A percentile compares a stretch with the other conserved stretches of the same genome.
Evolutionary conservation across 2,797 vertebrate species (phyloP).

Genomic region (Craterocephalus amniculus): DNA sequence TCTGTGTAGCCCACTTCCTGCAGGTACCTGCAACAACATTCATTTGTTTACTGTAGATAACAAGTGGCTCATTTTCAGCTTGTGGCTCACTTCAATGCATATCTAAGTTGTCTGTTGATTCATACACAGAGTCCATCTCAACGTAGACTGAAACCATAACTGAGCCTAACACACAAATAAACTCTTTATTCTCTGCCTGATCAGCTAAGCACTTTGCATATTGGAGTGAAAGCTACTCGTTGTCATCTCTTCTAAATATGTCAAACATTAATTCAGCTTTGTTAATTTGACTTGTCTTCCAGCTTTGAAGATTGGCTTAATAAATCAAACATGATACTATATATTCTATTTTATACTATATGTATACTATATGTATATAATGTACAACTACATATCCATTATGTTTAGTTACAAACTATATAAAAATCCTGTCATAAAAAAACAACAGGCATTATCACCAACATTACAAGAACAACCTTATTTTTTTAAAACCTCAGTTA

Average conservation of each 20-base stretch:
- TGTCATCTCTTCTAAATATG: not conserved
- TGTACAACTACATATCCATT: no score
- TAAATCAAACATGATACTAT: no score
- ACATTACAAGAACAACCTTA: no score
- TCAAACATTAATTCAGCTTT: not conserved
- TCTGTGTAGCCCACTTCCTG: constrained; percentile 99
- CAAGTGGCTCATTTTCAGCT: not conserved
- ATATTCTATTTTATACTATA: no score
- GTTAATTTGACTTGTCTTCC: not conserved
- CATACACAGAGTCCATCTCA: not conserved
- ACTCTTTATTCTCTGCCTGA: not conserved
- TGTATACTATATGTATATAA: no score
- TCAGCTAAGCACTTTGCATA: not conserved
- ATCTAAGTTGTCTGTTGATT: not conserved
- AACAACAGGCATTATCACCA: no score
- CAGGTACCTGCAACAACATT: constrained; percentile 86
- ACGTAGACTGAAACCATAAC: not conserved
- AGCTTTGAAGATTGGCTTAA: not conserved
- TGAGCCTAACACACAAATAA: not conserved
- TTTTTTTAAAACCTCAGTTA: no score
- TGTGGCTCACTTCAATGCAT: not conserved
- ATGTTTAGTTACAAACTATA: no score
- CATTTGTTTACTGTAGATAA: not conserved
- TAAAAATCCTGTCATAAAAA: no score
- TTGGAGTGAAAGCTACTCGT: not conserved